Conservation (phyloP, 1,140 invertebrate species). For the Xylocopa sonorina region DNA sequence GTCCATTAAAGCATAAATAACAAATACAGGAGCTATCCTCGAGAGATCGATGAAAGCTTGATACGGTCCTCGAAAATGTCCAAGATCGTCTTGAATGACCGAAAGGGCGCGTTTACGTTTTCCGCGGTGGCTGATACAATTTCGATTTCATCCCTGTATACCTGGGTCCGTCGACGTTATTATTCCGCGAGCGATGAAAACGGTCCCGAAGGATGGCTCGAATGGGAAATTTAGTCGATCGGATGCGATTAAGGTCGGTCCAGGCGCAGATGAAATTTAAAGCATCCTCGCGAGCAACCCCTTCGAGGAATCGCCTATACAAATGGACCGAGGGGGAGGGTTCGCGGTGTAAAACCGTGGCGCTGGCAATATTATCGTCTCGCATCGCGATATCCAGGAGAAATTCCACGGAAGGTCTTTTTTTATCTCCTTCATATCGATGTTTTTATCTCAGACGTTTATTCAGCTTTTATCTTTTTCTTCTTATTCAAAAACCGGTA, state of each 20-base stretch:
- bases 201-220: slow-evolving; percentile 48
- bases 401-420: too few species aligned
- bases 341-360: too few species aligned
- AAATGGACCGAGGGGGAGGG: not conserved
- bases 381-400: not conserved
- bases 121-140: slow-evolving; percentile 57
- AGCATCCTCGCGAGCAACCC: slow-evolving; percentile 48
- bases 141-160: slow-evolving; percentile 45
- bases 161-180: slow-evolving; percentile 37
- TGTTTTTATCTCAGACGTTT: too few species aligned
- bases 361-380: not conserved
- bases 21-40: too few species aligned
- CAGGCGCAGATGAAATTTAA: slow-evolving; percentile 64
- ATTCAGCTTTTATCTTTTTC: too few species aligned
- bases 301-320: slow-evolving; percentile 47
- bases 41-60: not conserved
- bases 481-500: too few species aligned
- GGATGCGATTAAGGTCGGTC: slow-evolving; percentile 62
- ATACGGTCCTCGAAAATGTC: not conserved
- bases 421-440: too few species aligned
- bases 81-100: slow-evolving; percentile 25
- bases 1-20: too few species aligned
- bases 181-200: slow-evolving; percentile 52
- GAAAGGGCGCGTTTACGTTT: slow-evolving; percentile 19
- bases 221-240: slow-evolving; percentile 66